Percentiles rank a stretch among this genome's conserved stretches.
Conservation (phyloP, 2,113 vertebrate species). For the Corythoichthys intestinalis region DNA sequence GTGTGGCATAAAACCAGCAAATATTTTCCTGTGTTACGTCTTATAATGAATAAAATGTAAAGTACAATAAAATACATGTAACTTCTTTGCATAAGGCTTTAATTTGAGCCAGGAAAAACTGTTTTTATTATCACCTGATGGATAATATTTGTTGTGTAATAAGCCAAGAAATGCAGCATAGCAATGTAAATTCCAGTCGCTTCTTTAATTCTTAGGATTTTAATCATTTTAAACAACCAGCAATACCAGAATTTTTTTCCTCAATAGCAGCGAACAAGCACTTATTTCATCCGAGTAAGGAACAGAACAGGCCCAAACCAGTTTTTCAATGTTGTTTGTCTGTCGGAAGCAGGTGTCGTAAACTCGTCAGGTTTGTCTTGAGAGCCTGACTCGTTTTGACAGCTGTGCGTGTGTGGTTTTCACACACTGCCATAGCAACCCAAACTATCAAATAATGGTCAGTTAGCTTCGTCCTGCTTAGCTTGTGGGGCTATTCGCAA, state of each 20-base stretch:
- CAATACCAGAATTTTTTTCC: not conserved
- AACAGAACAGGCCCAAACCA: conserved; percentile 17
- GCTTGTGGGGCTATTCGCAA: conserved; percentile 18
- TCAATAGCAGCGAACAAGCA: not conserved
- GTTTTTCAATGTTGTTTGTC: conserved; percentile 28
- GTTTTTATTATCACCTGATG: not conserved
- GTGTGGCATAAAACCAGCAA: no score
- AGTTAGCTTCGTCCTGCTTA: conserved; percentile 24
- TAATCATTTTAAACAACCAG: not conserved
- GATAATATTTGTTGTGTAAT: not conserved
- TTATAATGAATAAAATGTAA: not conserved
- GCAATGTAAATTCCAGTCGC: not conserved
- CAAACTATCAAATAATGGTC: conserved; percentile 18
- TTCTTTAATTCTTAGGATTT: not conserved
- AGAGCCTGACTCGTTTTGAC: conserved; percentile 14
- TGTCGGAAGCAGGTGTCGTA: conserved; percentile 50
- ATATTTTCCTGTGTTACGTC: no score
- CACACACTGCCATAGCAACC: conserved; percentile 45
- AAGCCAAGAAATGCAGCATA: not conserved
- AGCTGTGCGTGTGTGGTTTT: conserved; percentile 5
- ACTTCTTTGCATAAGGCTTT: not conserved
- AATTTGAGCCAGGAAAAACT: not conserved
- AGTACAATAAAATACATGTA: not conserved
- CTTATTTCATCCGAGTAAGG: not conserved
- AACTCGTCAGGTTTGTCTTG: conserved; percentile 50